phyloP scores from a whole-genome alignment of 2,797 vertebrate genomes.

The Sibirionetta formosa region DNA sequence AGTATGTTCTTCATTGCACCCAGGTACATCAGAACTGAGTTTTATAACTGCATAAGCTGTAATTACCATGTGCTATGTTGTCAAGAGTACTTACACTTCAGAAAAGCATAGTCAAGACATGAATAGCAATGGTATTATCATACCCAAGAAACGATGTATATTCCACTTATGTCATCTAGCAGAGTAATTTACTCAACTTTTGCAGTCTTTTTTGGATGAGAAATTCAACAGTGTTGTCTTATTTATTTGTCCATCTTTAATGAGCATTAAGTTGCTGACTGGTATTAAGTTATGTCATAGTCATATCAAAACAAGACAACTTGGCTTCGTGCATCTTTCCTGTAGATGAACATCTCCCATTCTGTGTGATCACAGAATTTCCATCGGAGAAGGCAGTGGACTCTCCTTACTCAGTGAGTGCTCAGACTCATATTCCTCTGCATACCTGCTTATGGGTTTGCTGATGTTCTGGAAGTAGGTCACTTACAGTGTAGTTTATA shows the following conservation, averaged over 20 bases:
- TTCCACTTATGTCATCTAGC: background rate
- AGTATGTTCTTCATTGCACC: background rate
- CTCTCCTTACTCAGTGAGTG: background rate
- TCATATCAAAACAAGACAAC: background rate
- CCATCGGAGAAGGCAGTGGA: background rate
- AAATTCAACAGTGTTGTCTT: background rate
- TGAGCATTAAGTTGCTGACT: background rate
- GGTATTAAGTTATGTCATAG: background rate
- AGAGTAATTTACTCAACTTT: background rate
- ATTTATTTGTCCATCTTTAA: background rate
- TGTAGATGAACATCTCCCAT: background rate
- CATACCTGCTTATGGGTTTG: background rate
- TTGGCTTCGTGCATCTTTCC: background rate
- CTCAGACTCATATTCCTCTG: background rate
- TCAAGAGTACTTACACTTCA: background rate
- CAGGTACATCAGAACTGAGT: background rate
- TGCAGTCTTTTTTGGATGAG: background rate
- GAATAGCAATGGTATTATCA: background rate
- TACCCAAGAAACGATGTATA: background rate
- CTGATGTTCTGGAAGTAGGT: background rate
- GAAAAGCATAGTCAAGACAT: background rate
- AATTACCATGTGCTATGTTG: rapidly evolving
- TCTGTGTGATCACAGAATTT: background rate
- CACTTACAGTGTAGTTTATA: background rate
- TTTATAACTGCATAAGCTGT: background rate